phyloP scores from a whole-genome alignment of 2,888 invertebrate genomes.

The Limnephilus marmoratus region DNA sequence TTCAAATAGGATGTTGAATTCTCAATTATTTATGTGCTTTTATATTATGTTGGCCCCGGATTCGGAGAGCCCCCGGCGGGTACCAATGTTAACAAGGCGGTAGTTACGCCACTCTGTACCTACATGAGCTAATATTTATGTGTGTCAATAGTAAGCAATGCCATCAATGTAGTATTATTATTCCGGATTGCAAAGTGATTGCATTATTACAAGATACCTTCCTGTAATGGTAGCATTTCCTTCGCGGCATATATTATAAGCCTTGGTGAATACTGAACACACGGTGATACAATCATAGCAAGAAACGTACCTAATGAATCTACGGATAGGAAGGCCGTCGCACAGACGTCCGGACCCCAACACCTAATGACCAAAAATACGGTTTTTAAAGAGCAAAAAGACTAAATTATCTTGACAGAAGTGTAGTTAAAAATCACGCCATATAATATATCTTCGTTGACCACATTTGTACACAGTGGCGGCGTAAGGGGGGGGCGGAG shows the following conservation, averaged over 20 bases:
- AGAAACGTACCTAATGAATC: background rate
- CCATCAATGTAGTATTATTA: background rate
- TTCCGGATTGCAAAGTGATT: background rate
- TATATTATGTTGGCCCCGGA: too few species aligned
- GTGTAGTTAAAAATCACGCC: too few species aligned
- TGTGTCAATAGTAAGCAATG: background rate
- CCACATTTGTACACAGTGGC: too few species aligned
- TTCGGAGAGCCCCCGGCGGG: background rate
- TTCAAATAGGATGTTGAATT: too few species aligned
- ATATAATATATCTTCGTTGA: too few species aligned
- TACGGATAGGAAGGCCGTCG: background rate
- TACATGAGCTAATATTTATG: background rate
- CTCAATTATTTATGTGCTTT: too few species aligned
- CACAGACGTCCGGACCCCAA: background rate
- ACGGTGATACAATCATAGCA: background rate
- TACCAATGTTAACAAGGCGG: background rate
- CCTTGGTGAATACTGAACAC: background rate
- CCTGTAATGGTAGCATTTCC: constrained; percentile 2
- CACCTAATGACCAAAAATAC: background rate
- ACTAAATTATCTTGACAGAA: background rate
- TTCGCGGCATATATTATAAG: background rate
- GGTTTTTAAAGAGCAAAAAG: background rate
- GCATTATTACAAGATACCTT: background rate
- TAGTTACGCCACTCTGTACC: background rate
- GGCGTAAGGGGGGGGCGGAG: too few species aligned